These are phyloP conservation scores for Agrochola macilenta DNA, from an alignment of 2,888 invertebrate genomes.

Conservation along the genomic window DNA sequence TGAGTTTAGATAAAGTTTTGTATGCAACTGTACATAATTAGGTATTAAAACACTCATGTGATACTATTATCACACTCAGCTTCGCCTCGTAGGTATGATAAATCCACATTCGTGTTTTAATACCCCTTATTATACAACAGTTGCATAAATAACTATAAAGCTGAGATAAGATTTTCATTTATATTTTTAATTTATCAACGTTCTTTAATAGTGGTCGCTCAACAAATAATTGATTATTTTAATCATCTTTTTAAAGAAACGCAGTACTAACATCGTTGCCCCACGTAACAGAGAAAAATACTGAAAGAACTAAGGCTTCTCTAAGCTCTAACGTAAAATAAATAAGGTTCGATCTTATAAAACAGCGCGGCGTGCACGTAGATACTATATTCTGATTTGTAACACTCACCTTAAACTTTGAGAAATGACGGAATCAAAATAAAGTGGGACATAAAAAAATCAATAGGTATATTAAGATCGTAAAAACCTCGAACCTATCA, in stretches of 20 bases:
- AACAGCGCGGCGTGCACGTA: slow-evolving; percentile 18
- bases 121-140: no score
- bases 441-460: slow-evolving; percentile 65
- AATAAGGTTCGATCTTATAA: neutral
- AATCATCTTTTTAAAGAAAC: neutral
- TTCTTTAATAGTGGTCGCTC: neutral
- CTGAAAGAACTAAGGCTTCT: neutral
- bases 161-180: neutral
- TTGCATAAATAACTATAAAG: neutral
- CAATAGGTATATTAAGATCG: slow-evolving; percentile 66
- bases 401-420: slow-evolving; percentile 56
- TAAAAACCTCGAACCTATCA: slow-evolving; percentile 67
- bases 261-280: neutral
- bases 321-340: neutral
- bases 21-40: no score
- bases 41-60: no score
- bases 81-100: no score
- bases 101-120: no score
- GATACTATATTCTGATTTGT: slow-evolving; percentile 36
- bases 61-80: no score
- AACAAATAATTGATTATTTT: neutral
- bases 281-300: neutral
- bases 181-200: neutral
- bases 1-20: no score
- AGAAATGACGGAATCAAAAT: slow-evolving; percentile 57